Evolutionary conservation across 1,140 invertebrate genomes (phyloP), one percentile per base, ranked within the genome.

Genomic region (Asobara japonica): DNA sequence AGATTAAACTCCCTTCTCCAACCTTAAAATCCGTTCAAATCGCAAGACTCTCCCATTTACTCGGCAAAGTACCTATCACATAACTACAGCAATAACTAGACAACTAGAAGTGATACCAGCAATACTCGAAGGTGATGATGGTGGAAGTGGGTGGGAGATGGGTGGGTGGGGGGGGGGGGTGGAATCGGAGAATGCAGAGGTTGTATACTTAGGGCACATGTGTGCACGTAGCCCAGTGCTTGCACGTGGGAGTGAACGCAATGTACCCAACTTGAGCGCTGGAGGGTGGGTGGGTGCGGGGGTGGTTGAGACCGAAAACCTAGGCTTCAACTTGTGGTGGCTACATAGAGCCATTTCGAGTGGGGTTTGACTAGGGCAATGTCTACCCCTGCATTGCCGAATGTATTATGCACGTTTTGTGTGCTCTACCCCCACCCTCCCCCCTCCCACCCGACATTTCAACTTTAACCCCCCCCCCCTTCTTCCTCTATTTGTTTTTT

Each of bases 381-480:
- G 41, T 56, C 51, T 56, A 56, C 51, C 51, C 51, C 18, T 45
- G 18, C 41, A 5, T 45, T 45, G n/a, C 41, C 41, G 22, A 56
- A 56, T 56, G 51, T 56, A 56, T 56, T 56, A 56, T 56, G 51
- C 51, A 56, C 51, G 51, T 56, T 56, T 56, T 56, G 51, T 56
- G 51, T 27, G 18, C 22, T 56, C 51, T 56, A 18, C 1, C 20
- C 22, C 18, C 51, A 10, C 4, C 45, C 45, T n/a, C 45, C 45
- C 1, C 45, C 18, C 3, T 2, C 45, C 18, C 16, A 8, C 36
- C 36, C 36, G 7, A 2, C 36, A 38, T 38, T 38, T 45, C 13
- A 45, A 45, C 41, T 45, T 38, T 41, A n/a, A n/a, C 31, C 31
- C 11, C 31, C 31, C 11, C 31, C 11, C 18, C 22, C 16, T 51